Evolutionary conservation across 2,113 vertebrate genomes (phyloP).

Genomic region (Bambusicola thoracicus): DNA sequence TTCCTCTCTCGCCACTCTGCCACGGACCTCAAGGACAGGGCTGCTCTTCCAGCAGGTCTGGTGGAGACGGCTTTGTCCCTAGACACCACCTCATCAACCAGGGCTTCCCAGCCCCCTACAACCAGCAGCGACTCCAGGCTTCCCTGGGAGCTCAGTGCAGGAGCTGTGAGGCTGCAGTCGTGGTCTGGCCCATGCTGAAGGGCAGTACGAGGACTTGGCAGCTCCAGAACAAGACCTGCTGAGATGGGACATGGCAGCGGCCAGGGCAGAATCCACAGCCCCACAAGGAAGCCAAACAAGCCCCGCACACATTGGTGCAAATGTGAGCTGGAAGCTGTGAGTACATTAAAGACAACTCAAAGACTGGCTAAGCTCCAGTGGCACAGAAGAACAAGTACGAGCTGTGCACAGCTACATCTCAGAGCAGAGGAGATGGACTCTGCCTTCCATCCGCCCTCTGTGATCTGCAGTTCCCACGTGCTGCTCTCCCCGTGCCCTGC

Average conservation of each 20-base stretch:
- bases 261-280: not conserved
- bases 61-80: not conserved
- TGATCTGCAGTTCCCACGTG: not conserved
- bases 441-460: not conserved
- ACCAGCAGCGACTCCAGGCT: not conserved
- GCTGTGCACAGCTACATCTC: not conserved
- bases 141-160: not conserved
- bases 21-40: not conserved
- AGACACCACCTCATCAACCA: too few relatives aligned
- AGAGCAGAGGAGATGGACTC: not conserved
- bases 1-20: not conserved
- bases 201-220: not conserved
- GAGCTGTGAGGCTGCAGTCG: not conserved
- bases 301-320: not conserved
- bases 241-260: fast-evolving
- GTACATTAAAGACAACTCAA: not conserved
- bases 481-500: not conserved
- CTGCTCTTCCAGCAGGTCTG: not conserved
- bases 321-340: not conserved
- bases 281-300: not conserved
- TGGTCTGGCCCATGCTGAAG: not conserved
- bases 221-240: not conserved
- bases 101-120: not conserved
- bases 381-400: not conserved
- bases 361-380: not conserved